A percentile compares a stretch with the other conserved stretches of the same genome.
These are phyloP conservation scores for Caenorhabditis japonica DNA, from an alignment of 2,888 invertebrate genomes.

Conservation along the genomic window DNA sequence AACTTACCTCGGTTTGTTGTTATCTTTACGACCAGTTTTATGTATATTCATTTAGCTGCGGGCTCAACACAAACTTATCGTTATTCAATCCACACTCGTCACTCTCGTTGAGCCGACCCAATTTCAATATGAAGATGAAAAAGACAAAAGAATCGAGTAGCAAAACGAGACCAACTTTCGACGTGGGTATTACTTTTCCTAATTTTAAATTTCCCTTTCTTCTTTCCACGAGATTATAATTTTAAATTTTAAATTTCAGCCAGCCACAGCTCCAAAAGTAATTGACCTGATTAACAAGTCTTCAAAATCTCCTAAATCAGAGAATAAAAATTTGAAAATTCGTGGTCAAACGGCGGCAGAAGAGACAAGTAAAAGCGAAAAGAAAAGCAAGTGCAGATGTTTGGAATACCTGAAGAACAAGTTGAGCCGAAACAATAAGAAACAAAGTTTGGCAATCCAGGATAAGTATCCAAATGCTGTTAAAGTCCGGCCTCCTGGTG, in stretches of 20 bases:
- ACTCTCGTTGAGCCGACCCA: conserved; percentile 43
- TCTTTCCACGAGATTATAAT: background rate
- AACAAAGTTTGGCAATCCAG: conserved; percentile 2
- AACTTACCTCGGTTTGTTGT: conserved; percentile 34
- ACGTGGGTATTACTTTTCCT: conserved; percentile 1
- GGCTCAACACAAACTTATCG: conserved; percentile 10
- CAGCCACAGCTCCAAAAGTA: conserved; percentile 31
- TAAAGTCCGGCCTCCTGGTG: conserved; percentile 25
- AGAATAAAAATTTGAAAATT: background rate
- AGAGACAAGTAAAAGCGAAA: conserved; percentile 17
- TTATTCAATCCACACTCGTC: conserved; percentile 46
- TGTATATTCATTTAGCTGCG: conserved; percentile 10
- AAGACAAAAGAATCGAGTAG: conserved; percentile 19
- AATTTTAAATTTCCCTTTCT: background rate
- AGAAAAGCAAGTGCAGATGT: conserved; percentile 33
- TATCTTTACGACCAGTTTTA: background rate
- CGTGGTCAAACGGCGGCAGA: conserved; percentile 3
- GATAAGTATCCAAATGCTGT: conserved; percentile 31
- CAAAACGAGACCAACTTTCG: conserved; percentile 31
- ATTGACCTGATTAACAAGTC: conserved; percentile 38
- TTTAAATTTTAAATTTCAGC: conserved; percentile 14
- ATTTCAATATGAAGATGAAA: conserved; percentile 43
- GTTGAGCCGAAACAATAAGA: conserved; percentile 11
- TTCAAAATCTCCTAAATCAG: conserved; percentile 13
- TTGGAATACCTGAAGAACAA: conserved; percentile 39